Evolutionary conservation across 2,113 vertebrate species (phyloP), one percentile per base, ranked within the genome.

Genomic region (western clawed frog (Xenopus tropicalis)): DNA sequence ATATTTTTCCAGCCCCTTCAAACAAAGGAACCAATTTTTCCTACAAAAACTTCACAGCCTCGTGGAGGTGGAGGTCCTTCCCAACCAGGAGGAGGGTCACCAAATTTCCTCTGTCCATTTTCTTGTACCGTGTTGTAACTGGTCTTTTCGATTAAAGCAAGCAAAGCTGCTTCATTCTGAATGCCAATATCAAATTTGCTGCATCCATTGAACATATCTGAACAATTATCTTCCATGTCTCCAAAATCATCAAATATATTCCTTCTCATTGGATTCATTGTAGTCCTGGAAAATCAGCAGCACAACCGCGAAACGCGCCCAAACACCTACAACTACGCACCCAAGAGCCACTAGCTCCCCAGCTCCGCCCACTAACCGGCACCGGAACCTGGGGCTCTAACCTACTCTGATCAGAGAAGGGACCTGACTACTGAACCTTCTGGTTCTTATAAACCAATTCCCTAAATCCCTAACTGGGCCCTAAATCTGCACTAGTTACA

Each of bases 81-180:
- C 97, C 96, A 99, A 95, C 95, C 96, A 91, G 96, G 96, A 54
- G 96, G 96, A 23, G 96, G 96, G n/a, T 96, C 96, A 48, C 96
- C 97, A 75, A 93, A 98, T 86, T 93, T 98, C 78, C 96, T 93
- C 78, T 98, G 97, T 1, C 96, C 97, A 20, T 99, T 99, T 83
- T 93, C 94, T 81, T 99, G 96, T 80, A 98, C 85, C 88, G 98
- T 94, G 81, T 71, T 91, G 82, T 98, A 97, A 0, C 95, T 96
- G 3, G 94, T 96, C 83, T 88, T 94, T 78, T 96, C 91, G 87
- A 98, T 93, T 22, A 98, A 84, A 2, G 85, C 88, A 20, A 98
- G 85, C 61, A 98, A 88, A 11, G 95, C 93, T 17, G 89, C 83
- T 78, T 94, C 92, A 78, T 86, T 94, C 19, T 87, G 85, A 23